phyloP scores from a whole-genome alignment of 2,888 invertebrate genomes.

The Masnerella sp. region DNA sequence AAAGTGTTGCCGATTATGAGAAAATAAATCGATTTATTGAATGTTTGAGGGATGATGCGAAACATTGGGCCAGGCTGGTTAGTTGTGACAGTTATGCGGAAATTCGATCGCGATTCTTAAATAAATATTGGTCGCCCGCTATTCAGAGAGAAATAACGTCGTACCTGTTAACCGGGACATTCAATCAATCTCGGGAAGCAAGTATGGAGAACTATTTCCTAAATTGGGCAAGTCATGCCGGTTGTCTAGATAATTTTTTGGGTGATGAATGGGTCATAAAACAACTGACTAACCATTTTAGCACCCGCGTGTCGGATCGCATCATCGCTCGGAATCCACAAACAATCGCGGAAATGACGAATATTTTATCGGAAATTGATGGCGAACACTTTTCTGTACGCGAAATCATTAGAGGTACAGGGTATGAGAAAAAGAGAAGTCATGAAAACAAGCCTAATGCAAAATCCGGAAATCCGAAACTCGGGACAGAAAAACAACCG shows the following conservation, averaged over 20 bases:
- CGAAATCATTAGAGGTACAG: too few species aligned
- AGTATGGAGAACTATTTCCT: background rate
- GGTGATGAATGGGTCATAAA: background rate
- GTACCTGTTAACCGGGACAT: background rate
- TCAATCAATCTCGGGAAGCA: background rate
- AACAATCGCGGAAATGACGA: background rate
- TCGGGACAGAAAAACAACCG: too few species aligned
- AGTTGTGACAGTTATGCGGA: too few species aligned
- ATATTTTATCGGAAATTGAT: background rate
- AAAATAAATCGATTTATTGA: too few species aligned
- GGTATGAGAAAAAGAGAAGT: too few species aligned
- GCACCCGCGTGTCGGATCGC: background rate
- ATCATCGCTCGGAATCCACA: background rate
- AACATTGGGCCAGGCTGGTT: too few species aligned
- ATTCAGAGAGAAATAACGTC: background rate
- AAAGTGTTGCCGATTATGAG: too few species aligned
- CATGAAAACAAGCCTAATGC: too few species aligned
- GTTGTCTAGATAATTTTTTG: background rate
- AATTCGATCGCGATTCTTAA: too few species aligned
- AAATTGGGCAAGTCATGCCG: background rate
- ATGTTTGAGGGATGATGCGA: too few species aligned
- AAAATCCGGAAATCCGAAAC: too few species aligned
- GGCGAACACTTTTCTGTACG: background rate
- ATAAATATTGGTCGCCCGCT: background rate
- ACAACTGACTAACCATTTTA: background rate